phyloP scores from a whole-genome alignment of 2,888 invertebrate species.

The Xestia ashworthii region DNA sequence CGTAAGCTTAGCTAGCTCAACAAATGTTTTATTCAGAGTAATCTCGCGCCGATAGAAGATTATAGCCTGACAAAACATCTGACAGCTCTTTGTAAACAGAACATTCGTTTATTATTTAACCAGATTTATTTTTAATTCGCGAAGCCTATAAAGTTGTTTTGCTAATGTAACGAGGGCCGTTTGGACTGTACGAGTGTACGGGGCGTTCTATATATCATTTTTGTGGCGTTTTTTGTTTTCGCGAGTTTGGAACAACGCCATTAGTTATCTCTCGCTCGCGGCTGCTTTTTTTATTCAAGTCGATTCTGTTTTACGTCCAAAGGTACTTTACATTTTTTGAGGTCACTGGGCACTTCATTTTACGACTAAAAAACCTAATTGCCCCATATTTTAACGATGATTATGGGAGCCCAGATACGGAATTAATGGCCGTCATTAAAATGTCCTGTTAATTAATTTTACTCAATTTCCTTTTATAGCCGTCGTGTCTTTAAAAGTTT shows the following conservation, averaged over 20 bases:
- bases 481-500: slow-evolving; percentile 38
- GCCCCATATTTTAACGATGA: slow-evolving; percentile 22
- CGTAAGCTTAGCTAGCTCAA: slow-evolving; percentile 40
- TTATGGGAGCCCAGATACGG: slow-evolving; percentile 22
- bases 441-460: slow-evolving; percentile 52
- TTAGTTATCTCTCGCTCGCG: slow-evolving; percentile 69
- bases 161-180: slow-evolving; percentile 54
- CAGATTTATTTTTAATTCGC: slow-evolving; percentile 61
- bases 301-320: slow-evolving; percentile 63
- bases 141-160: slow-evolving; percentile 68
- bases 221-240: slow-evolving; percentile 68
- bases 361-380: slow-evolving; percentile 3
- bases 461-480: slow-evolving; percentile 47
- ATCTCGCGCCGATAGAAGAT: slow-evolving; percentile 69
- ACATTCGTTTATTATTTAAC: slow-evolving; percentile 66
- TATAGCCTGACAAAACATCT: slow-evolving; percentile 71
- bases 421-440: slow-evolving; percentile 45
- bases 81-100: slow-evolving; percentile 69
- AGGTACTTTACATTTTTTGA: slow-evolving; percentile 54
- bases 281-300: slow-evolving; percentile 61
- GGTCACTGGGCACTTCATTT: slow-evolving; percentile 35
- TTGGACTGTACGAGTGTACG: slow-evolving; percentile 41
- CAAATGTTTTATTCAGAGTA: slow-evolving; percentile 64
- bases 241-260: slow-evolving; percentile 72
- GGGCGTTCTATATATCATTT: slow-evolving; percentile 68